These are phyloP conservation scores for Deilephila porcellus DNA, from an alignment of 2,888 invertebrate species.

Conservation along the genomic window DNA sequence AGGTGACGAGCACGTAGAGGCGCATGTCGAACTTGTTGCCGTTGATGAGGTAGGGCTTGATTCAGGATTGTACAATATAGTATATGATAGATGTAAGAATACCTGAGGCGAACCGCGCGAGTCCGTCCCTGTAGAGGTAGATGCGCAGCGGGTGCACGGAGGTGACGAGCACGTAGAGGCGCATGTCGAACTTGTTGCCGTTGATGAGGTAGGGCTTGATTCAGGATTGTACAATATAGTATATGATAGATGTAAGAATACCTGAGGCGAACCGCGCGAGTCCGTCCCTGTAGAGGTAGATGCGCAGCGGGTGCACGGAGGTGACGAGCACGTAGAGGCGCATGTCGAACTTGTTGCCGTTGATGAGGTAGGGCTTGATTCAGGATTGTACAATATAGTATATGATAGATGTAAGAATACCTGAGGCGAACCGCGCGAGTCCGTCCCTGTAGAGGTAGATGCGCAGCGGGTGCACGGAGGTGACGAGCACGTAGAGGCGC, in stretches of 20 bases:
- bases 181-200: conserved; percentile 98
- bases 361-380: conserved; percentile 93
- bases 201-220: conserved; percentile 94
- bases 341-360: conserved; percentile 98
- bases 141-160: conserved; percentile 96
- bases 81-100: conserved; percentile 52
- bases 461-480: conserved; percentile 96
- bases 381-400: too few species aligned
- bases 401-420: conserved; percentile 77
- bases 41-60: conserved; percentile 93
- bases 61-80: too few species aligned
- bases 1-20: conserved; percentile 97
- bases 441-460: conserved; percentile 98
- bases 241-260: conserved; percentile 63
- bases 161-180: conserved; percentile 97
- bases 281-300: conserved; percentile 98
- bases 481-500: conserved; percentile 96
- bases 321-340: conserved; percentile 97
- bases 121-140: conserved; percentile 97
- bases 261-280: conserved; percentile 98
- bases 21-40: conserved; percentile 99
- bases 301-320: conserved; percentile 95
- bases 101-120: conserved; percentile 98
- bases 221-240: too few species aligned
- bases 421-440: conserved; percentile 97